Evolutionary conservation across 2,113 vertebrate species (phyloP).

Genomic region (Phoxinus phoxinus): DNA sequence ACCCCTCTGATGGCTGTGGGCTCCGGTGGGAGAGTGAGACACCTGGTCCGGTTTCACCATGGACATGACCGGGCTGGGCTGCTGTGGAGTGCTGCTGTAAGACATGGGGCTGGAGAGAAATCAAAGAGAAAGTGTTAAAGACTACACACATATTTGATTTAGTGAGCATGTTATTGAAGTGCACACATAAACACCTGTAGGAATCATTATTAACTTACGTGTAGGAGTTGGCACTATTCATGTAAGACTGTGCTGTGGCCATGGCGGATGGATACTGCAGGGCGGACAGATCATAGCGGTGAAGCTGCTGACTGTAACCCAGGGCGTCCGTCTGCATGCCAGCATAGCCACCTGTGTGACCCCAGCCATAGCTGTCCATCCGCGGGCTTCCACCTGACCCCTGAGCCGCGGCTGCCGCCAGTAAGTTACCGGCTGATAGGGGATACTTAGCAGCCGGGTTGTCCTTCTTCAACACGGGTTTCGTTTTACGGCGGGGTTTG

Average conservation of each 20-base stretch:
- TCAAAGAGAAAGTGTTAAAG: not conserved
- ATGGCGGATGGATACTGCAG: conserved; percentile 53
- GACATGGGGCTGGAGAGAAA: conserved; percentile 56
- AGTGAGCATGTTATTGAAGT: not conserved
- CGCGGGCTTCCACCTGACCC: conserved; percentile 50
- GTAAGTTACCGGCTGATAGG: conserved; percentile 35
- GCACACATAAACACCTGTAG: not conserved
- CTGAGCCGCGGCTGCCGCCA: conserved; percentile 38
- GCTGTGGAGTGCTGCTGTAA: conserved; percentile 60
- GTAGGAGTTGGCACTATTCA: conserved; percentile 62
- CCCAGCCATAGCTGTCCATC: conserved; percentile 65
- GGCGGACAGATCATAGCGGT: conserved; percentile 59
- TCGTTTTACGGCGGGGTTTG: conserved; percentile 75
- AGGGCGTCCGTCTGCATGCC: conserved; percentile 61
- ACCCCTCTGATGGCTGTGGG: conserved; percentile 46
- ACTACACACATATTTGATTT: not conserved
- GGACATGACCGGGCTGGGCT: conserved; percentile 59
- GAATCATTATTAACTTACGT: conserved; percentile 49
- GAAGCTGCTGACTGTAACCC: conserved; percentile 62
- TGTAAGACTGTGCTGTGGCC: conserved; percentile 61
- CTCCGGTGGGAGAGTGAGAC: conserved; percentile 56
- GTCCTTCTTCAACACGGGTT: conserved; percentile 59
- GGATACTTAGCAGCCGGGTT: conserved; percentile 45
- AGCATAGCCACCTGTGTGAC: conserved; percentile 56
- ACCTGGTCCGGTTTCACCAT: conserved; percentile 60